Percentiles rank a stretch among this genome's conserved stretches.
Evolutionary conservation across 2,797 vertebrate species (phyloP).

Genomic region (Novumbra hubbsi): DNA sequence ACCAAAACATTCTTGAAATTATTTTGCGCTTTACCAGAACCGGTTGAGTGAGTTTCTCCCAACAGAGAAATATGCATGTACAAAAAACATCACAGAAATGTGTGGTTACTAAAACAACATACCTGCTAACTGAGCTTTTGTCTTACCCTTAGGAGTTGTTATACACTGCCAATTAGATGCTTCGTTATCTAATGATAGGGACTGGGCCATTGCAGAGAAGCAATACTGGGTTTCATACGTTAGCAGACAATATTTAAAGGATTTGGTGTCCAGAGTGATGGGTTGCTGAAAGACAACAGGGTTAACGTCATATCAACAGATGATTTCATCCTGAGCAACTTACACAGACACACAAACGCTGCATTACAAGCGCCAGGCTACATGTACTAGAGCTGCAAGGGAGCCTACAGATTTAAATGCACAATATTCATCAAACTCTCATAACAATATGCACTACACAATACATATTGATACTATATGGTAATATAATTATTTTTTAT

Average conservation of each 20-base stretch:
- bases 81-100: neutral
- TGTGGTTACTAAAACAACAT: neutral
- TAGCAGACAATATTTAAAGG: slow-evolving; percentile 42
- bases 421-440: neutral
- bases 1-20: neutral
- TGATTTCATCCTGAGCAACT: too few relatives aligned
- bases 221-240: slow-evolving; percentile 59
- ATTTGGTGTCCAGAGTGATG: neutral
- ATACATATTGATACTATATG: neutral
- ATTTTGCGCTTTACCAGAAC: neutral
- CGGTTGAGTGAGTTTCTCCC: neutral
- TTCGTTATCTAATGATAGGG: slow-evolving; percentile 37
- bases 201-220: slow-evolving; percentile 58
- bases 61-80: neutral
- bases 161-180: slow-evolving; percentile 57
- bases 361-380: too few relatives aligned
- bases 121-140: neutral
- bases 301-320: too few relatives aligned
- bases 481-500: neutral
- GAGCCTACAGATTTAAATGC: slow-evolving; percentile 10
- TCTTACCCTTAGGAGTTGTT: slow-evolving; percentile 52
- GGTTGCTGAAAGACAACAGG: neutral
- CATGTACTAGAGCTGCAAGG: too few relatives aligned
- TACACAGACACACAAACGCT: slow-evolving; percentile 1
- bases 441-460: neutral